Evolutionary conservation across 2,797 vertebrate genomes (phyloP), one percentile per base, ranked within the genome.

Genomic region (Paramormyrops hopkinsi): DNA sequence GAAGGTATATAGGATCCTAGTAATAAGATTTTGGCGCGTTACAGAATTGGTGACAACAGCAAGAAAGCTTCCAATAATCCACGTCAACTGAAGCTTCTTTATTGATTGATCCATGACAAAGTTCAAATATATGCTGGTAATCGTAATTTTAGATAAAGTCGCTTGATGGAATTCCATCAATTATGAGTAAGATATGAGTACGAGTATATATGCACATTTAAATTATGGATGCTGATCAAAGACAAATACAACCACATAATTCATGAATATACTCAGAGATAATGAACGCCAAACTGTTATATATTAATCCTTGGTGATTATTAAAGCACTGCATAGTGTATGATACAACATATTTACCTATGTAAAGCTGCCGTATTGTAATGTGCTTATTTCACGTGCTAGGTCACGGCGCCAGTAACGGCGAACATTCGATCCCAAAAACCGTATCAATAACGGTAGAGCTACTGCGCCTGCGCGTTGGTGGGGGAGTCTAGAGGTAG

Each of bases 401-500:
- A 6, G 88, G 53, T 56, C 50, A 44, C 19, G 79, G 33, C 83
- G 14, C 56, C 41, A 84, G 12, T 79, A 88, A 82, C 33, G 4
- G 17, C 46, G 37, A 50, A 33, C 6, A 22, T 17, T 12, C 48
- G 11, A 53, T 29, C 29, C 62, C 48, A 53, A 56, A 85, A 33
- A 12, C 56, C 9, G 2, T 44, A 22, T 41, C 50, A 29, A 87
- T 53, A 65, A 25, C 79, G 1, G 17, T 7, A 48, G 14, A 41
- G 33, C 56, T 51, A 87, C 17, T 89, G 51, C 89, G 89, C 89
- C 12, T 89, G 83, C 89, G 89, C 84, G 48, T 50, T 83, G 59
- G 84, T 44, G 84, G 83, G 89, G 65, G 76, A 73, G 84, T 89
- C 86, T 79, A 51, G 62, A 88, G 85, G 69, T 54, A 73, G 29